Conservation (phyloP, 2,888 invertebrate genomes). For the Heteropelma amictum region DNA sequence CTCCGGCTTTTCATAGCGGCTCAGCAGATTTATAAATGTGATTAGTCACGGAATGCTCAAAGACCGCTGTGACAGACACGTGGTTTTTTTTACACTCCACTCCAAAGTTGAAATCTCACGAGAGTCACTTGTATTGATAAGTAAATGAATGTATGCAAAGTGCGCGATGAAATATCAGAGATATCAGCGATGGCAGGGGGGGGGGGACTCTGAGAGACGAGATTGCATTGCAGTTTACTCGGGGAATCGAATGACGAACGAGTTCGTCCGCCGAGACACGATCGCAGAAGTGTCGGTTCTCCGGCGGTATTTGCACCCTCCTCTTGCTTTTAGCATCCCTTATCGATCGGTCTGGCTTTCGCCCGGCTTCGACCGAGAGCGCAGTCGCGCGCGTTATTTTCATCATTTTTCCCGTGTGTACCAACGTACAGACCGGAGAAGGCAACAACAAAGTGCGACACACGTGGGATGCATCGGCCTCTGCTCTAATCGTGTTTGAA, state of each 20-base stretch:
- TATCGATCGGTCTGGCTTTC: conserved; percentile 53
- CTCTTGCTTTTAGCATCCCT: conserved; percentile 40
- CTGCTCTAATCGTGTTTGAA: background rate
- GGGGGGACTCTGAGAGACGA: conserved; percentile 1
- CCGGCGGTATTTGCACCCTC: background rate
- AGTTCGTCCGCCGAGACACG: too few species aligned
- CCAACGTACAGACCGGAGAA: background rate
- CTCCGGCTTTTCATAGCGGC: background rate
- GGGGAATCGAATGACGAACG: too few species aligned
- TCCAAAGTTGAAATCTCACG: background rate
- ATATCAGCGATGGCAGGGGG: background rate
- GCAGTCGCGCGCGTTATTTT: conserved; percentile 45
- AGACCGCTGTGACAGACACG: background rate
- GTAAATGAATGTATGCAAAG: background rate
- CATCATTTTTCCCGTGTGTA: background rate
- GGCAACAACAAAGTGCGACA: conserved; percentile 30
- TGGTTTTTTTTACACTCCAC: conserved; percentile 1
- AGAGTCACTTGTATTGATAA: background rate
- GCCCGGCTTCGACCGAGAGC: conserved; percentile 35
- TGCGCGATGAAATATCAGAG: background rate
- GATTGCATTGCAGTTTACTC: too few species aligned
- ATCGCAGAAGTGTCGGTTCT: conserved; percentile 33
- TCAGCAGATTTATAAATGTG: background rate
- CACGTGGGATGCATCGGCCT: conserved; percentile 31
- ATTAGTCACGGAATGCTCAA: background rate